phyloP scores from a whole-genome alignment of 2,888 invertebrate species.

The Heteropelma amictum region DNA sequence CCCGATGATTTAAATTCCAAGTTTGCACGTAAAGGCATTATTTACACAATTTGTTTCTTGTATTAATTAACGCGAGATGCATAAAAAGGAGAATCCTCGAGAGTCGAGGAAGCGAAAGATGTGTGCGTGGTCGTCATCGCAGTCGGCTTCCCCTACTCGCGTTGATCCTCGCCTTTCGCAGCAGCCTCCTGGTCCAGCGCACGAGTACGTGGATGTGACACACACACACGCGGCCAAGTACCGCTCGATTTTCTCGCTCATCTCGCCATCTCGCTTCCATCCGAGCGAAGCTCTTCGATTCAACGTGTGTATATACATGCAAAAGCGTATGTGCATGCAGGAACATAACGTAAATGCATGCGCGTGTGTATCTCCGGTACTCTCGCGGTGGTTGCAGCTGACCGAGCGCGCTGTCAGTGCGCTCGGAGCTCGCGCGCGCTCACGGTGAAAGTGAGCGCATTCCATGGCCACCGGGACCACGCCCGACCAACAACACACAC shows the following conservation, averaged over 20 bases:
- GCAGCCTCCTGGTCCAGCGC: not conserved
- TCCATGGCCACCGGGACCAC: slow-evolving; percentile 78
- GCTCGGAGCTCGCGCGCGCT: slow-evolving; percentile 67
- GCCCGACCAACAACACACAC: slow-evolving; percentile 75
- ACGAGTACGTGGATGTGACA: not conserved
- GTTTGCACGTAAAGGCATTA: too few species aligned
- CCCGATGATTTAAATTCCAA: too few species aligned
- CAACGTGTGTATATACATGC: slow-evolving; percentile 41
- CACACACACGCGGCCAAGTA: slow-evolving; percentile 31
- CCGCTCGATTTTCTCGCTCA: slow-evolving; percentile 54
- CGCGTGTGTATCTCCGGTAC: slow-evolving; percentile 31
- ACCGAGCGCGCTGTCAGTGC: slow-evolving; percentile 55
- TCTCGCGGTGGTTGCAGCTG: slow-evolving; percentile 34
- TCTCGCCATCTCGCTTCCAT: slow-evolving; percentile 43
- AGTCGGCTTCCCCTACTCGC: slow-evolving; percentile 20
- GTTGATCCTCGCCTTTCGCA: slow-evolving; percentile 4
- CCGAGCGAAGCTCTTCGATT: too few species aligned
- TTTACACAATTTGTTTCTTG: too few species aligned
- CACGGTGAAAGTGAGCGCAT: slow-evolving; percentile 78
- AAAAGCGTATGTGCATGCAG: not conserved
- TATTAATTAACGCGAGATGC: not conserved
- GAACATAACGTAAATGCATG: not conserved
- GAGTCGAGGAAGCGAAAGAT: slow-evolving; percentile 26
- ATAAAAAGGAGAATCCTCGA: not conserved
- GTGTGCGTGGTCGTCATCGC: slow-evolving; percentile 44